Evolutionary conservation across 2,888 invertebrate species (phyloP), one percentile per base, ranked within the genome.

Genomic region (Lasioglossum zephyrum): DNA sequence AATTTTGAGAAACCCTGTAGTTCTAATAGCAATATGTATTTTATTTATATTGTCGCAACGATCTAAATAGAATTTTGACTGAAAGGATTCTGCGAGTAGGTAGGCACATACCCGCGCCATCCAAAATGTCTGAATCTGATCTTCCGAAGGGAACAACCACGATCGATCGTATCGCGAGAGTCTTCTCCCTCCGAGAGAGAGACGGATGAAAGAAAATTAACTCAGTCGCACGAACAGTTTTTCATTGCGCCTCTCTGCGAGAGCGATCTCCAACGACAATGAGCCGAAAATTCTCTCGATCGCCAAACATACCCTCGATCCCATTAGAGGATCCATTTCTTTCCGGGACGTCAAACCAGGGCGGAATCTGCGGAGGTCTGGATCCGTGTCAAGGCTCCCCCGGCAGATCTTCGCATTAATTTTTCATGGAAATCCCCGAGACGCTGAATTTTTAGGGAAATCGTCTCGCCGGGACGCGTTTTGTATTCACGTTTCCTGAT

Each of bases 181-280:
- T 57, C 69, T 69, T 78, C 66, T n/a, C 79, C 36, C 53, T 53
- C 22, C 22, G 18, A 22, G 22, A 22, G 22, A 6, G 72, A 31
- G 26, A 39, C 63, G 36, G 36, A n/a, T 16, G 36, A 60, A 76
- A 44, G 75, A 49, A 77, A 77, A 77, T 77, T 81, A 70, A 44
- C 72, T 4, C 13, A 70, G 69, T 44, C 9, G 26, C 31, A 18
- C 2, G 57, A 60, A 63, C 44, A 66, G 66, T 72, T 73, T 79
- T 73, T 60, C 4, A 39, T 49, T 9, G 22, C 36, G 39, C 11
- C 39, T 8, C 11, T 53, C 8, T 2, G 6, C 2, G 53, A 22
- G 22, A 39, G 22, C 22, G 69, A 69, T 39, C 11, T 53, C 8
- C 22, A 22, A 69, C 39, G 39, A 39, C 69, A 66, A 66, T 16